phyloP scores from a whole-genome alignment of 2,797 vertebrate genomes.

The Malacoctenus gilli region DNA sequence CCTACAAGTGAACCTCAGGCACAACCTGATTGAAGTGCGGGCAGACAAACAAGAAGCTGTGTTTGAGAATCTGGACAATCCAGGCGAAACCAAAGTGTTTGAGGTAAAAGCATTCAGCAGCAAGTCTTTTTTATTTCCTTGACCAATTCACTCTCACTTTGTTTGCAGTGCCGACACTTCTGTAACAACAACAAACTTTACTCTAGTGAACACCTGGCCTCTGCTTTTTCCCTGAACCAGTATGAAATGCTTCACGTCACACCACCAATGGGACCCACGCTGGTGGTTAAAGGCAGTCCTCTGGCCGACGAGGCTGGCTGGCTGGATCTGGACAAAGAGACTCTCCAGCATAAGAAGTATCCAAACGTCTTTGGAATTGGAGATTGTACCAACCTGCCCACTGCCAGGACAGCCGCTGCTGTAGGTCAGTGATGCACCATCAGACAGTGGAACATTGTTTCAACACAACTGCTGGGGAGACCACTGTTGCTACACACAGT shows the following conservation, averaged over 20 bases:
- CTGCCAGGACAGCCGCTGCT: conserved; percentile 92
- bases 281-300: conserved; percentile 83
- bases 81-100: conserved; percentile 86
- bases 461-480: conserved; percentile 11
- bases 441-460: neutral
- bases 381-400: conserved; percentile 95
- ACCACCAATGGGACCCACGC: conserved; percentile 93
- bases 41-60: conserved; percentile 92
- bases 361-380: conserved; percentile 96
- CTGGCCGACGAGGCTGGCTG: conserved; percentile 88
- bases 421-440: conserved; percentile 82
- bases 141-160: no score
- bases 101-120: conserved; percentile 80
- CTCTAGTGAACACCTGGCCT: no score
- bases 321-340: conserved; percentile 92
- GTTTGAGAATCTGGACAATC: conserved; percentile 93
- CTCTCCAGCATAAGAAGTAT: conserved; percentile 91
- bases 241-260: conserved; percentile 99
- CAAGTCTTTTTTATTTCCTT: neutral
- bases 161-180: no score
- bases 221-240: conserved; percentile 66
- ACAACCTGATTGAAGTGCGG: conserved; percentile 91
- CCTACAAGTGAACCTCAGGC: conserved; percentile 87
- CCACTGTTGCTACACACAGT: neutral
- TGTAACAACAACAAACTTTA: no score